phyloP scores from a whole-genome alignment of 2,888 invertebrate species.

The Boloria selene region DNA sequence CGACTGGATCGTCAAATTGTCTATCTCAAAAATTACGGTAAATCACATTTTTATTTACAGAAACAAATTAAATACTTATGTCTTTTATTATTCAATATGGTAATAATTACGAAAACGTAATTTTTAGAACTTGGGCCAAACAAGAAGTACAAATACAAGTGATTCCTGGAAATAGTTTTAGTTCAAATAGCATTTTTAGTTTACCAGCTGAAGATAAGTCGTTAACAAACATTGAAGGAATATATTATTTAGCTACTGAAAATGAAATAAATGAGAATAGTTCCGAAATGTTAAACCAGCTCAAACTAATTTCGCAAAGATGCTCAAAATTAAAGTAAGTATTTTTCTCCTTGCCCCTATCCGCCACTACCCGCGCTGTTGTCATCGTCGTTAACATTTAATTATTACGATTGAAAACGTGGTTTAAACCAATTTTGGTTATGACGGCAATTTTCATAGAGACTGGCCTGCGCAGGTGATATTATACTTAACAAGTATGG shows the following conservation, averaged over 20 bases:
- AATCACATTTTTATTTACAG: background rate
- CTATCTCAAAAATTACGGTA: slow-evolving; percentile 30
- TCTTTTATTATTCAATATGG: too few relatives aligned
- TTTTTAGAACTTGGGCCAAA: slow-evolving; percentile 24
- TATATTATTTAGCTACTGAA: slow-evolving; percentile 22
- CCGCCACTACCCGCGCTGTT: too few relatives aligned
- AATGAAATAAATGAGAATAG: slow-evolving; percentile 11
- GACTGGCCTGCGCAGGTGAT: too few relatives aligned
- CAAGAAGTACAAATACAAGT: slow-evolving; percentile 22
- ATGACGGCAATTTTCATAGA: too few relatives aligned
- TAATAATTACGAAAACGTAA: background rate
- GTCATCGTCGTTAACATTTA: too few relatives aligned
- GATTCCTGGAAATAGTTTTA: slow-evolving; percentile 4
- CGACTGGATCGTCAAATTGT: slow-evolving; percentile 27
- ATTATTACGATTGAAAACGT: too few relatives aligned
- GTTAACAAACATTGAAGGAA: slow-evolving; percentile 20
- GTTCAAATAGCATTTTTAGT: background rate
- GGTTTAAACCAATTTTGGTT: too few relatives aligned
- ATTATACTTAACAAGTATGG: too few relatives aligned
- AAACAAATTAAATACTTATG: too few relatives aligned
- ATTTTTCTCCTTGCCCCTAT: too few relatives aligned
- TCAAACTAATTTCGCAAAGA: slow-evolving; percentile 12
- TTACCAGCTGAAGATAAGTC: slow-evolving; percentile 14
- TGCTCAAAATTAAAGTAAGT: slow-evolving; percentile 28
- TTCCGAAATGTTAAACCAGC: slow-evolving; percentile 19